A percentile compares a stretch with the other conserved stretches of the same genome.
Conservation (phyloP, 2,888 invertebrate genomes). For the Himalopsyche japonica region DNA sequence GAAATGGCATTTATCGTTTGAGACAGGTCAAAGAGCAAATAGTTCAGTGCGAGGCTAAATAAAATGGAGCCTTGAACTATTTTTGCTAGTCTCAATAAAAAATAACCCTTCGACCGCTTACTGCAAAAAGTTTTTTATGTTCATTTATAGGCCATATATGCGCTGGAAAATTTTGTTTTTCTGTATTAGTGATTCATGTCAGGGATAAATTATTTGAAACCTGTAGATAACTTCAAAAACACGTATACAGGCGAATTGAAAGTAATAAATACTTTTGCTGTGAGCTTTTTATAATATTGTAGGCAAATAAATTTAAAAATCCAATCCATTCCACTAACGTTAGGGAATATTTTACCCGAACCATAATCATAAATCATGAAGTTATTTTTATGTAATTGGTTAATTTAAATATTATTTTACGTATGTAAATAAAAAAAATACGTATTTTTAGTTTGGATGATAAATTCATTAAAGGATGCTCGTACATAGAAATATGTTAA, state of each 20-base stretch:
- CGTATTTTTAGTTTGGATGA: too few relatives aligned
- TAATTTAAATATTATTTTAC: too few relatives aligned
- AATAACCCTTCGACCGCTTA: background rate
- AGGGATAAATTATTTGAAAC: background rate
- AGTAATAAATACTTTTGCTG: background rate
- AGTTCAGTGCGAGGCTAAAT: background rate
- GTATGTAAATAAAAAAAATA: too few relatives aligned
- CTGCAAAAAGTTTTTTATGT: background rate
- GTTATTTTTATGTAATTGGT: too few relatives aligned
- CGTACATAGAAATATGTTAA: too few relatives aligned
- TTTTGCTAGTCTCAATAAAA: background rate
- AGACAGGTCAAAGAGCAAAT: background rate
- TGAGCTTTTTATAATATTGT: too few relatives aligned
- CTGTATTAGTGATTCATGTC: background rate
- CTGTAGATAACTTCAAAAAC: background rate
- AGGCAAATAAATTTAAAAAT: too few relatives aligned
- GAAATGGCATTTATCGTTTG: background rate
- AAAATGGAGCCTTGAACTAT: background rate
- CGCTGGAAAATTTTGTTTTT: background rate
- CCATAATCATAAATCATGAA: too few relatives aligned
- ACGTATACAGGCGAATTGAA: background rate
- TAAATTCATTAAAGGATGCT: too few relatives aligned
- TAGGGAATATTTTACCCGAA: too few relatives aligned
- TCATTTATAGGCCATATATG: background rate
- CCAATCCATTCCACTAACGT: too few relatives aligned